phyloP scores from a whole-genome alignment of 2,888 invertebrate species.

The Zonitis immaculata region DNA sequence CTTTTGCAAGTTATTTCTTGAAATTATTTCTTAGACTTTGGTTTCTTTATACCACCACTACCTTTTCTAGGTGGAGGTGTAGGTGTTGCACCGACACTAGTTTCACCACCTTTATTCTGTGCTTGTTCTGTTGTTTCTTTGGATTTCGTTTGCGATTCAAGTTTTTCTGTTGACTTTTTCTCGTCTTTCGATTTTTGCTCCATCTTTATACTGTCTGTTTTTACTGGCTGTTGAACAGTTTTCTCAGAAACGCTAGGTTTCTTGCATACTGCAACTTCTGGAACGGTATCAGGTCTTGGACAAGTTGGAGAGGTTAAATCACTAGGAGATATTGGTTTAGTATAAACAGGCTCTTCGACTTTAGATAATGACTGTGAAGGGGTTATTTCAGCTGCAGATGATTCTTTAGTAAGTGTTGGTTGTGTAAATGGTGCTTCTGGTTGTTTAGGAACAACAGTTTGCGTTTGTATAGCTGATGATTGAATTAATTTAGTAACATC shows the following conservation, averaged over 20 bases:
- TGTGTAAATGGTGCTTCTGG: conserved; percentile 12
- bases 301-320: background rate
- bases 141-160: background rate
- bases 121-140: conserved; percentile 28
- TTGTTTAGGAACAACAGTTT: conserved; percentile 32
- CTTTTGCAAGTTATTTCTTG: background rate
- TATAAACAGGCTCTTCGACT: background rate
- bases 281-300: background rate
- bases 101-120: conserved; percentile 34
- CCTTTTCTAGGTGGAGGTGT: conserved; percentile 45
- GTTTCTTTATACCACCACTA: conserved; percentile 34
- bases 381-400: background rate
- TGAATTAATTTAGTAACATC: background rate
- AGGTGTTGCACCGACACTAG: conserved; percentile 24
- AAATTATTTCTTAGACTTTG: conserved; percentile 33
- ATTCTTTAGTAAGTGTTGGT: conserved; percentile 10
- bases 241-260: background rate
- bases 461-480: conserved; percentile 22
- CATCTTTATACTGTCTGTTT: conserved; percentile 3
- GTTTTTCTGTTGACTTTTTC: background rate
- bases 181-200: conserved; percentile 15
- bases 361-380: conserved; percentile 4
- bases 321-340: background rate
- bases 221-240: conserved; percentile 2
- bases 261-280: background rate